Conservation (phyloP, 2,888 invertebrate genomes). For the Tethea ocularis region DNA sequence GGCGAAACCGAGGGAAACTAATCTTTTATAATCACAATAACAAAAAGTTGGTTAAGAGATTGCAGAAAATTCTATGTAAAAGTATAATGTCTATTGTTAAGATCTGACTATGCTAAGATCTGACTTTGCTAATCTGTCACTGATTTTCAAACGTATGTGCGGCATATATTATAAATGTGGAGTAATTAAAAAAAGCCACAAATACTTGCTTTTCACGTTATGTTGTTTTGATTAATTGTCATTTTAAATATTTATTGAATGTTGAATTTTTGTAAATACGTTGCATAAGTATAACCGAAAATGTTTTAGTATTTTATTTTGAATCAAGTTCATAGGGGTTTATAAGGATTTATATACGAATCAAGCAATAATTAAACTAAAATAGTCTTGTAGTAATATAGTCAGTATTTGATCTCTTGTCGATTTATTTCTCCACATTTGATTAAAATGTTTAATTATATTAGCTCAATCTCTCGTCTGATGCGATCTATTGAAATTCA, state of each 20-base stretch:
- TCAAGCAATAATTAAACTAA: background rate
- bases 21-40: too few species aligned
- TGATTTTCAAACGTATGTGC: background rate
- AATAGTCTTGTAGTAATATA: background rate
- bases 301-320: background rate
- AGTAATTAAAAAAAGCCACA: background rate
- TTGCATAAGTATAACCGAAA: background rate
- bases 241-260: background rate
- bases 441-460: background rate
- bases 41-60: background rate
- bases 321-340: background rate
- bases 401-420: background rate
- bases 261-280: background rate
- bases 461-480: slow-evolving; percentile 3
- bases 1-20: too few species aligned
- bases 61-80: background rate
- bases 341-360: background rate
- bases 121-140: background rate
- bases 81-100: background rate
- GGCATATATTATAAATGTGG: background rate
- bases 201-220: background rate
- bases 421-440: background rate
- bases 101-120: background rate
- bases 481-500: slow-evolving; percentile 3
- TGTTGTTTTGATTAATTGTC: background rate